phyloP scores from a whole-genome alignment of 2,113 vertebrate species.

The Aramus guarauna region DNA sequence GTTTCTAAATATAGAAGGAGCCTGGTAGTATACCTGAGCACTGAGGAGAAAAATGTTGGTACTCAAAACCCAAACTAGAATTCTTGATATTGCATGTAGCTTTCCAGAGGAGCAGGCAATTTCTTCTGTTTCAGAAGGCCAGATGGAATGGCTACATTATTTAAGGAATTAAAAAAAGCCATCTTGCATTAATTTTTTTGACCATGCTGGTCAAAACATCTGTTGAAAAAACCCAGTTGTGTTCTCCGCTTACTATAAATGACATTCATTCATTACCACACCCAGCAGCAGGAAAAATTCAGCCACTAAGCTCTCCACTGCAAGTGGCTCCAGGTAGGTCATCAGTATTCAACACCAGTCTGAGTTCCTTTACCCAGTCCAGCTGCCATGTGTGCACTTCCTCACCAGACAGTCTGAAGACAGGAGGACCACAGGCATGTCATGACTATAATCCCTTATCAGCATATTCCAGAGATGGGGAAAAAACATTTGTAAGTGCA shows the following conservation, averaged over 20 bases:
- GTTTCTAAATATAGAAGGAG: neutral
- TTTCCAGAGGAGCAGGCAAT: neutral
- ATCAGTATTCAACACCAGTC: neutral
- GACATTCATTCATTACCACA: neutral
- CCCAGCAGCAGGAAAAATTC: neutral
- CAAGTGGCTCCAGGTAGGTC: neutral
- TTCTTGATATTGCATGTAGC: neutral
- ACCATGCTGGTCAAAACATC: no score
- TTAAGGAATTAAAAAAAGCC: neutral
- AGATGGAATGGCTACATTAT: neutral
- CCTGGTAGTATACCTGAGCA: neutral
- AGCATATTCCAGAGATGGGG: neutral
- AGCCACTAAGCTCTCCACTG: neutral
- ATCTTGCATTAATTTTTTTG: neutral
- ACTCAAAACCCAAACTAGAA: neutral
- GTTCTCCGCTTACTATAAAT: neutral
- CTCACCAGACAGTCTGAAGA: neutral
- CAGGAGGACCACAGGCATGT: neutral
- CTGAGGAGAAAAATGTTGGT: no score
- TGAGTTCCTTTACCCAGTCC: neutral
- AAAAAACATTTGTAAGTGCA: neutral
- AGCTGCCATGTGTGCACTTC: neutral
- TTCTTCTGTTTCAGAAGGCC: neutral
- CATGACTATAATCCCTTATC: neutral
- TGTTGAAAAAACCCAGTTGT: no score